A percentile compares a stretch with the other conserved stretches of the same genome.
Evolutionary conservation across 2,797 vertebrate species (phyloP).

Genomic region (Acanthurus leucopareius): DNA sequence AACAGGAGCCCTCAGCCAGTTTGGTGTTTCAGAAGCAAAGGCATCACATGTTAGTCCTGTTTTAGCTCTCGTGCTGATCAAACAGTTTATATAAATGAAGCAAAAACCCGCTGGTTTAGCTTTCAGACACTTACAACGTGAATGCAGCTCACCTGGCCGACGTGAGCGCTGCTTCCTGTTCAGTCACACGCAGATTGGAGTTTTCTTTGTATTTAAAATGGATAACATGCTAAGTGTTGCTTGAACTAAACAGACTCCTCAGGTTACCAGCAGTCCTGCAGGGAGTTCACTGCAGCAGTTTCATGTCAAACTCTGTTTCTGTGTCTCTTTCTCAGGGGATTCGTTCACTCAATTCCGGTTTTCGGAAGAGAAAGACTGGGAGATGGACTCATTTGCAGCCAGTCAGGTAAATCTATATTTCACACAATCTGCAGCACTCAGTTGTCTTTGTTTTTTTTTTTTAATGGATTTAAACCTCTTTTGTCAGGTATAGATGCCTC

Average conservation of each 20-base stretch:
- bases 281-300: neutral
- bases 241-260: neutral
- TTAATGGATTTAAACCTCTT: neutral
- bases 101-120: neutral
- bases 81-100: conserved; percentile 39
- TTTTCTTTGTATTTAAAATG: neutral
- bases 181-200: neutral
- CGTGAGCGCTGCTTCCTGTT: neutral
- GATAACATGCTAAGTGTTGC: conserved; percentile 7
- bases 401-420: conserved; percentile 87
- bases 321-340: conserved; percentile 87
- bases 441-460: neutral
- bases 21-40: conserved; percentile 29
- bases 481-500: conserved; percentile 6
- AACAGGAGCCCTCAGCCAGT: conserved; percentile 31
- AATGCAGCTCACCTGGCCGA: neutral
- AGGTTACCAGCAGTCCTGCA: neutral
- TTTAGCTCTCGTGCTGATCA: conserved; percentile 28
- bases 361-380: conserved; percentile 96
- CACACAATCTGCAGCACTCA: neutral
- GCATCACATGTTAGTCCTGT: conserved; percentile 7
- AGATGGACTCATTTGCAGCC: conserved; percentile 83
- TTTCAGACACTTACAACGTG: conserved; percentile 8
- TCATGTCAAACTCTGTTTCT: conserved; percentile 11
- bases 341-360: conserved; percentile 95